Evolutionary conservation across 2,888 invertebrate genomes (phyloP).

Genomic region (Polydrusus tereticollis): DNA sequence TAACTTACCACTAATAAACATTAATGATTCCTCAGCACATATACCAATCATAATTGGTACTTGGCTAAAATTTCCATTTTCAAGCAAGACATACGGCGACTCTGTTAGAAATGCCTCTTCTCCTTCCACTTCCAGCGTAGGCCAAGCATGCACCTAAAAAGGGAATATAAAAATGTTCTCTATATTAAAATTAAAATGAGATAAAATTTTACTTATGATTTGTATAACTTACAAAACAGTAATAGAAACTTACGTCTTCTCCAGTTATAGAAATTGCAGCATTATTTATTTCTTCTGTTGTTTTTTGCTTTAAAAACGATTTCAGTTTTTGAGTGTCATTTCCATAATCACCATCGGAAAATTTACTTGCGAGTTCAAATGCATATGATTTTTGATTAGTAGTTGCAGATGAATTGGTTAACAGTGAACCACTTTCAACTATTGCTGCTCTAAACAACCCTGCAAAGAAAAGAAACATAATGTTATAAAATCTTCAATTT

Average conservation of each 20-base stretch:
- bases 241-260: neutral
- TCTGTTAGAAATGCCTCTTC: neutral
- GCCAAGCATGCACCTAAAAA: neutral
- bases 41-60: neutral
- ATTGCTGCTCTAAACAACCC: slow-evolving; percentile 19
- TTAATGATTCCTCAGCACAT: neutral
- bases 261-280: neutral
- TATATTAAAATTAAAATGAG: too few species aligned
- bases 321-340: neutral
- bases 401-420: neutral
- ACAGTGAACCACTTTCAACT: neutral
- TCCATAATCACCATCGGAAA: neutral
- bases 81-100: neutral
- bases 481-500: too few species aligned
- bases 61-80: neutral
- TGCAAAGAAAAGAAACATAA: too few species aligned
- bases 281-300: neutral
- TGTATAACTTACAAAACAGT: too few species aligned
- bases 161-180: too few species aligned
- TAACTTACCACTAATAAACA: neutral
- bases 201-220: too few species aligned
- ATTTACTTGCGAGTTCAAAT: neutral
- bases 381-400: neutral
- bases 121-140: neutral
- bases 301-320: neutral